Evolutionary conservation across 2,888 invertebrate genomes (phyloP), one percentile per base, ranked within the genome.

Genomic region (Pantelozetes paolii): DNA sequence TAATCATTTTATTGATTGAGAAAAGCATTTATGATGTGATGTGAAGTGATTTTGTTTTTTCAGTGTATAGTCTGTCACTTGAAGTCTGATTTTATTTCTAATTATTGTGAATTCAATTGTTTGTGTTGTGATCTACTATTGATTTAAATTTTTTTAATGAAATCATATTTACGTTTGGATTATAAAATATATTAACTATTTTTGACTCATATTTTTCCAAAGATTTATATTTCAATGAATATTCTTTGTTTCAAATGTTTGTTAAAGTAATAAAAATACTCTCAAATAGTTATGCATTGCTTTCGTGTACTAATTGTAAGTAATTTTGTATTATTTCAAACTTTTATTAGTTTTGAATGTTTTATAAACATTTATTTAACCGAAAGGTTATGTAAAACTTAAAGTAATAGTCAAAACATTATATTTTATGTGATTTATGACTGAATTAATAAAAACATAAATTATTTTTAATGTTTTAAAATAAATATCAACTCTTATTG

Each of bases 251-350:
- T 28, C 30, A 59, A 59, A 59, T 59, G 59, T 59, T 26, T 59
- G 30, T 28, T 59, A 59, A 59, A 28, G 59, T 59, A 15, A 59
- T 28, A 28, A 13, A 11, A 59, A 59, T 59, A 30, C 2, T 23
- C 57, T 57, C 9, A 30, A 28, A 57, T 57, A 59, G 59, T 28
- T 15, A 59, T 59, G 59, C 13, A 28, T 59, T 59, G 30, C 30
- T 59, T 59, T 59, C 59, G 18, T 13, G 28, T 28, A 5, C 30
- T 59, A 30, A 28, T 28, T 59, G 59, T 59, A 32, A 59, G 59
- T 59, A 28, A 18, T 28, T 23, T 13, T 9, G 23, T 23, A 9
- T 50, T 50, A 50, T 50, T 9, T 50, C 18, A 9, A 50, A 50
- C 6, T 20, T 50, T 50, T 50, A n/a, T n/a, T n/a, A n/a, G n/a